A percentile compares a stretch with the other conserved stretches of the same genome.
Conservation (phyloP, 2,113 vertebrate genomes). For the Melanocharis versteri region DNA sequence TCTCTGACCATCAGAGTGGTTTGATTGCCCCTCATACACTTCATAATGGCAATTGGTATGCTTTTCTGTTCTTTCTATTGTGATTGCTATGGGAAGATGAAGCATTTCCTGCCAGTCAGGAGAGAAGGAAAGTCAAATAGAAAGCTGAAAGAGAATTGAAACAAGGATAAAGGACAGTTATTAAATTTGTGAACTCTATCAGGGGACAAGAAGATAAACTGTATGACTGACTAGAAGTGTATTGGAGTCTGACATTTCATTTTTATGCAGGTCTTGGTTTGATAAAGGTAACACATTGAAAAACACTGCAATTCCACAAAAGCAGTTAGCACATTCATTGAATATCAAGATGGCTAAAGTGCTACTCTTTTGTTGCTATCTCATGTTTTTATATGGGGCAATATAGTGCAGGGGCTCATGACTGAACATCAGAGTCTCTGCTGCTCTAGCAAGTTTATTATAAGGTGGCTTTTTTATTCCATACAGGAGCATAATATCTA, state of each 20-base stretch:
- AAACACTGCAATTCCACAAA: conserved; percentile 54
- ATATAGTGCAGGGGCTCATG: conserved; percentile 42
- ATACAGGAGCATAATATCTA: not conserved
- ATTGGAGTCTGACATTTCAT: conserved; percentile 77
- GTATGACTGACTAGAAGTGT: conserved; percentile 61
- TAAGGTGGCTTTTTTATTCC: not conserved
- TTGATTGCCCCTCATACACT: conserved; percentile 27
- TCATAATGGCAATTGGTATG: conserved; percentile 39
- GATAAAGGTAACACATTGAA: conserved; percentile 70
- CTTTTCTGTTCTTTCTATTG: conserved; percentile 39
- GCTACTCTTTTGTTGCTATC: conserved; percentile 38
- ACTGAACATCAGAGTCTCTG: conserved; percentile 24
- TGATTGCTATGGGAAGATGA: conserved; percentile 49
- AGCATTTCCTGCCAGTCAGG: conserved; percentile 64
- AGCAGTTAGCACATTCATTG: conserved; percentile 63
- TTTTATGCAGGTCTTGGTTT: conserved; percentile 71
- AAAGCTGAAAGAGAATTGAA: conserved; percentile 67
- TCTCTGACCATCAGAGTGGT: conserved; percentile 23
- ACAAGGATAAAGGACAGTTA: conserved; percentile 74
- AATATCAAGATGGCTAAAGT: conserved; percentile 55
- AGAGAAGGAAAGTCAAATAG: conserved; percentile 59
- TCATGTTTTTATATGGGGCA: conserved; percentile 48
- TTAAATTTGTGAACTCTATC: conserved; percentile 78
- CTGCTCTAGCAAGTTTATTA: conserved; percentile 32
- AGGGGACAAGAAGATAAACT: conserved; percentile 76